Conservation (phyloP, 2,888 invertebrate genomes). For the Dryococelus australis region DNA sequence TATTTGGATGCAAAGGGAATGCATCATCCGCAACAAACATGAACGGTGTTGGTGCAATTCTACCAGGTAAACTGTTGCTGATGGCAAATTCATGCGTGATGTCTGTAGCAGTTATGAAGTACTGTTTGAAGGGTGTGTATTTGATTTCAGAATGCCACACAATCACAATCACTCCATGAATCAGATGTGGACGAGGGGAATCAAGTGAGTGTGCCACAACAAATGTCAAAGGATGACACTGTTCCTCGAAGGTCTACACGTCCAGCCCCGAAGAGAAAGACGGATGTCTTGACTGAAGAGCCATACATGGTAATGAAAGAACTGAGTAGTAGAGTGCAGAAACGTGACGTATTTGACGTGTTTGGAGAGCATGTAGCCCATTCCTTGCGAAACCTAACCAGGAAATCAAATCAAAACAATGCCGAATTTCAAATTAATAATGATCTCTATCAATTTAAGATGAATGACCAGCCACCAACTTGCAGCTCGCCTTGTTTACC, state of each 20-base stretch:
- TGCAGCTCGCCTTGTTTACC: not conserved
- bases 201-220: not conserved
- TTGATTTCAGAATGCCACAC: too few species aligned
- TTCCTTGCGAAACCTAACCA: not conserved
- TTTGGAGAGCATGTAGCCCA: not conserved
- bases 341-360: not conserved
- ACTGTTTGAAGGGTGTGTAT: too few species aligned
- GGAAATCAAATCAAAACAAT: not conserved
- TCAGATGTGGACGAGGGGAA: not conserved
- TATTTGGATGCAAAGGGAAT: not conserved
- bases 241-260: not conserved
- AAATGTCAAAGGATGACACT: not conserved
- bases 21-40: slow-evolving; percentile 13
- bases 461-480: not conserved
- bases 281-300: not conserved
- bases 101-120: not conserved
- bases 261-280: not conserved
- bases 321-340: not conserved
- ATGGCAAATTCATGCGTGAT: not conserved
- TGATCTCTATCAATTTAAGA: not conserved
- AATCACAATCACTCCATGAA: not conserved
- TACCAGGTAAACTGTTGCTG: not conserved
- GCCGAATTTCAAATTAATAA: not conserved
- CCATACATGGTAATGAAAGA: not conserved
- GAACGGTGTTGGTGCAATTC: not conserved